phyloP scores from a whole-genome alignment of 2,113 vertebrate species.

The Albula glossodonta region DNA sequence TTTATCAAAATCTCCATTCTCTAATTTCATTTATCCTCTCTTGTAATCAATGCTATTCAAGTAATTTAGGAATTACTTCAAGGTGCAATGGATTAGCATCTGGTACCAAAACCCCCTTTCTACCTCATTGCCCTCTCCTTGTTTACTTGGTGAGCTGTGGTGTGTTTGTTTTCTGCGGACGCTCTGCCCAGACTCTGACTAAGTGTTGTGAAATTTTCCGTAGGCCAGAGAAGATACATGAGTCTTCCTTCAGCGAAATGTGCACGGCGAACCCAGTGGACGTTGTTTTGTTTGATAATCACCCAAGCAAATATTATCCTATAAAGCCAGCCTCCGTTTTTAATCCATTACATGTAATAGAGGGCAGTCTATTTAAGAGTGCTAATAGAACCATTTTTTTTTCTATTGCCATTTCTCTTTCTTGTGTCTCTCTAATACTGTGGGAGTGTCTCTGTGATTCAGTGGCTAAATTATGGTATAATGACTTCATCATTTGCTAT shows the following conservation, averaged over 20 bases:
- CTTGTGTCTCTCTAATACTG: background rate
- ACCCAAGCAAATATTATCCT: slow-evolving; percentile 15
- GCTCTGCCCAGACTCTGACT: background rate
- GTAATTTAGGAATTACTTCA: background rate
- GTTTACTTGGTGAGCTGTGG: background rate
- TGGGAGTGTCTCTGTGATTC: slow-evolving; percentile 22
- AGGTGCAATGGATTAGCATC: background rate
- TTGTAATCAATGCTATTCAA: background rate
- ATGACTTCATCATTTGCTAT: slow-evolving; percentile 31
- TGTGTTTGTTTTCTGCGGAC: background rate
- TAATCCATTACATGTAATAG: slow-evolving; percentile 26
- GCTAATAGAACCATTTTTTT: slow-evolving; percentile 8
- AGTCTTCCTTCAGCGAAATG: background rate
- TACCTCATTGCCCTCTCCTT: background rate
- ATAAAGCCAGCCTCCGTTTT: slow-evolving; percentile 10
- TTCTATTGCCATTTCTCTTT: background rate
- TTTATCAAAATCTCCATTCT: background rate
- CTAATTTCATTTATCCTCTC: background rate
- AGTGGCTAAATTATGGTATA: slow-evolving; percentile 32
- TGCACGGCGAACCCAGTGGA: background rate
- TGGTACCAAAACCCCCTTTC: background rate
- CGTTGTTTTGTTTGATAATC: slow-evolving; percentile 24
- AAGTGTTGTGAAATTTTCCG: background rate
- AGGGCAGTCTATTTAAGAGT: slow-evolving; percentile 3
- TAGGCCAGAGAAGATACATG: background rate